These are phyloP conservation scores for Magallana ariakensis DNA, from an alignment of 1,140 invertebrate genomes.

Conservation along the genomic window DNA sequence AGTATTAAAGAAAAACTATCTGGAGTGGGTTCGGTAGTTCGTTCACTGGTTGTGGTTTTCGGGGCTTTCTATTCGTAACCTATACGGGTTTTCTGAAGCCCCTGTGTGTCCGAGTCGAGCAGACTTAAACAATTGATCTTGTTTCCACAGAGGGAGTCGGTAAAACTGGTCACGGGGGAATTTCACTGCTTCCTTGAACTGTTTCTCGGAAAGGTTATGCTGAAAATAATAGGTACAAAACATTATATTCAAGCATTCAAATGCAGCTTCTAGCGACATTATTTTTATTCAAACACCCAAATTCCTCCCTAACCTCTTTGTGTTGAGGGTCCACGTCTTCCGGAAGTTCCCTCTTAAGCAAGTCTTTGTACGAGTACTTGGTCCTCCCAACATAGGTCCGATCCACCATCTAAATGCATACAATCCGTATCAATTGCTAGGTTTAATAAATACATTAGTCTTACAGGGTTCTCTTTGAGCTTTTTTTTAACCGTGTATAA, in stretches of 20 bases:
- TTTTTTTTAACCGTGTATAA: too few relatives aligned
- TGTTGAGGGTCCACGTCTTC: slow-evolving; percentile 42
- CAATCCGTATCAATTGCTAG: not conserved
- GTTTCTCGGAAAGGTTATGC: slow-evolving; percentile 49
- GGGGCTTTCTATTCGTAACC: slow-evolving; percentile 10
- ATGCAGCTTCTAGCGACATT: too few relatives aligned
- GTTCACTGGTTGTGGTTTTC: slow-evolving; percentile 3
- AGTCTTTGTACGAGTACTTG: slow-evolving; percentile 46
- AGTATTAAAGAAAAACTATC: not conserved
- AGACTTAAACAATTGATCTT: slow-evolving; percentile 51
- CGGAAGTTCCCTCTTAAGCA: slow-evolving; percentile 44
- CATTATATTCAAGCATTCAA: too few relatives aligned
- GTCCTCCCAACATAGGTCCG: slow-evolving; percentile 36
- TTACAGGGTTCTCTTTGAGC: too few relatives aligned
- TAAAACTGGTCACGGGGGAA: slow-evolving; percentile 45
- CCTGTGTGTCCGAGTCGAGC: slow-evolving; percentile 43
- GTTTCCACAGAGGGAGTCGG: slow-evolving; percentile 55
- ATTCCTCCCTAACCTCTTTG: slow-evolving; percentile 42
- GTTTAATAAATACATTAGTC: too few relatives aligned
- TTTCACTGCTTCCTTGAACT: slow-evolving; percentile 48
- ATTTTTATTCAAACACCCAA: not conserved
- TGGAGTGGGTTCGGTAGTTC: not conserved
- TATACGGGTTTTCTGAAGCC: not conserved
- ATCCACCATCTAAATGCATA: slow-evolving; percentile 46
- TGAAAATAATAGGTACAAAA: slow-evolving; percentile 11